phyloP scores from a whole-genome alignment of 1,140 invertebrate species.

The Pteromalus puparum region DNA sequence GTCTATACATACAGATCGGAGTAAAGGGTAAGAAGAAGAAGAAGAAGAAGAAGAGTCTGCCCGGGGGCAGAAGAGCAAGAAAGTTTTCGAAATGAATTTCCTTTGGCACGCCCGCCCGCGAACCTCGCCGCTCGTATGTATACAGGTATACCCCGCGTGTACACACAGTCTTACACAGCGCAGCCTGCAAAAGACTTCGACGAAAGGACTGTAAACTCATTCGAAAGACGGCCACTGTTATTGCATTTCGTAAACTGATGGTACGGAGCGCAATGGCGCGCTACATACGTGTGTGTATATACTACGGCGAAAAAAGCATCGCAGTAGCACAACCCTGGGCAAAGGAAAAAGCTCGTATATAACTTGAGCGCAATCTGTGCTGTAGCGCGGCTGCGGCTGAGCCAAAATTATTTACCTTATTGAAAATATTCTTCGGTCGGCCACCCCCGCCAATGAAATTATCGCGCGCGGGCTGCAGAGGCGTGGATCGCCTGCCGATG shows the following conservation, averaged over 20 bases:
- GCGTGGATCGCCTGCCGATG: slow-evolving; percentile 1
- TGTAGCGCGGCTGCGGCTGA: too few species aligned
- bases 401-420: slow-evolving; percentile 39
- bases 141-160: neutral
- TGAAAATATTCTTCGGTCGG: slow-evolving; percentile 10
- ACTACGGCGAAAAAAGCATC: neutral
- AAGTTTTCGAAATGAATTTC: slow-evolving; percentile 47
- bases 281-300: neutral
- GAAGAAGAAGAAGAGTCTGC: neutral
- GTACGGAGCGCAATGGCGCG: neutral
- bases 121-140: neutral
- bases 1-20: neutral
- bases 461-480: neutral
- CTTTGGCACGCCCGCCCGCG: neutral
- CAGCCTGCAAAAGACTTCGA: neutral
- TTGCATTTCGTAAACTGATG: slow-evolving; percentile 13
- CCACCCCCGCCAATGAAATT: neutral
- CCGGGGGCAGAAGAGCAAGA: neutral
- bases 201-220: slow-evolving; percentile 31
- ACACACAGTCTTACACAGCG: neutral
- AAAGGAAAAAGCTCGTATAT: slow-evolving; percentile 38
- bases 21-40: neutral
- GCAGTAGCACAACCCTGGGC: neutral
- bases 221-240: slow-evolving; percentile 12
- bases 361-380: slow-evolving; percentile 16